Base-by-base conservation (phyloP, 1,140 invertebrate genomes). In the Lithobius niger region DNA sequence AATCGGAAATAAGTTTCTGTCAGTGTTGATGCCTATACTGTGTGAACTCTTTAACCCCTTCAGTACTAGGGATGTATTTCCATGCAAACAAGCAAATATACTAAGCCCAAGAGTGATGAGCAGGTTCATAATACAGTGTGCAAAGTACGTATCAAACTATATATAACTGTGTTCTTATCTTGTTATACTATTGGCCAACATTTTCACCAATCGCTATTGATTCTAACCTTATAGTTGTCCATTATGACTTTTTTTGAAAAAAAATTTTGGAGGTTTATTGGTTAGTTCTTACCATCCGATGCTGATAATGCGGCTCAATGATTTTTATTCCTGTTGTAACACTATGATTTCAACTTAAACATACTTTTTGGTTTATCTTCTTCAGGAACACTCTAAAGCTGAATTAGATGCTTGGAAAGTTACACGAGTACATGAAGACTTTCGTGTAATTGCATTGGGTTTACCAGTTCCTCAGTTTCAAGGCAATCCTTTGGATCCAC, bases 401-500 rank as follows among this genome's bases (percentile, higher is more conserved):
- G 84, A 92, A 65, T 69, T 97, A n/a, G 77, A 90, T 54, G 74
- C 74, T 53, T 90, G 88, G 85, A 84, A 87, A 51, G 68, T 98
- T 1, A 83, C 96, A 1, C 74, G 93, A 58, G 90, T 94, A 0
- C 83, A 83, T 63, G 87, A 96, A 66, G 78, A 91, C 62, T 98
- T 98, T 67, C 76, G 91, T 27, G 88, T 96, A 6, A 86, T 95
- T 52, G 91, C 90, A 1, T 69, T 96, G 15, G 91, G 91, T 16
- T 66, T 95, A 50, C 90, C 91, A 4, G 82, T 89, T 13, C 88
- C 91, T n/a, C 77, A 70, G 52, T 92, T 90, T 69, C 78, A 80
- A 57, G 95, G 95, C 1, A 92, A 97, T 68, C 87, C 92, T 0
- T 71, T 98, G 13, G 95, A 98, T 79, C 94, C 94, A 15, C 95